Conservation (phyloP, 1,140 invertebrate species). For the Triops longicaudatus region DNA sequence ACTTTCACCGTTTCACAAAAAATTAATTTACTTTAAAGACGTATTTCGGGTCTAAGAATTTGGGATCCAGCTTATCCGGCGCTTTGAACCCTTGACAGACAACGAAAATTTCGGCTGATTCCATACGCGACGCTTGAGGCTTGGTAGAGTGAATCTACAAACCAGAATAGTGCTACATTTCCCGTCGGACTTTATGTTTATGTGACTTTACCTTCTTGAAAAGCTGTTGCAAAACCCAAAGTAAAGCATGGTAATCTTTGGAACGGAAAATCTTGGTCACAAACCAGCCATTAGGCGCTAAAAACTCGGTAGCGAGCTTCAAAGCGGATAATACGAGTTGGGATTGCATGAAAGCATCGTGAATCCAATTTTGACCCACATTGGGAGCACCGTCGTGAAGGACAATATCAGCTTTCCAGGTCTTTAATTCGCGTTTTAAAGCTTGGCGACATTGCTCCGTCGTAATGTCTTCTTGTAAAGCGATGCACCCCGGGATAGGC, state of each 20-base stretch:
- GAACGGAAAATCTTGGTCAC: constrained; percentile 98
- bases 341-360: constrained; percentile 93
- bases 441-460: constrained; percentile 77
- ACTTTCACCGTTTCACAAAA: constrained; percentile 36
- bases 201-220: constrained; percentile 54
- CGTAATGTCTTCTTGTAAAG: constrained; percentile 89
- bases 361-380: constrained; percentile 90
- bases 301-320: constrained; percentile 84
- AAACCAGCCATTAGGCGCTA: constrained; percentile 92
- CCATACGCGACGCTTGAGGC: constrained; percentile 92
- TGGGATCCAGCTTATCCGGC: constrained; percentile 88
- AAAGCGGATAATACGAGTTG: constrained; percentile 82
- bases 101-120: constrained; percentile 99
- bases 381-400: constrained; percentile 98
- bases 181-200: constrained; percentile 15
- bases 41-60: constrained; percentile 87
- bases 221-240: constrained; percentile 94
- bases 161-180: constrained; percentile 27
- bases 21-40: constrained; percentile 67
- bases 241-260: constrained; percentile 89
- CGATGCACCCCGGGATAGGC: constrained; percentile 80
- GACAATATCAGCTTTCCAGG: constrained; percentile 94
- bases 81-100: constrained; percentile 92
- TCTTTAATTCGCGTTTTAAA: constrained; percentile 75
- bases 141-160: constrained; percentile 86